phyloP scores from a whole-genome alignment of 2,113 vertebrate genomes.

The Columba livia region DNA sequence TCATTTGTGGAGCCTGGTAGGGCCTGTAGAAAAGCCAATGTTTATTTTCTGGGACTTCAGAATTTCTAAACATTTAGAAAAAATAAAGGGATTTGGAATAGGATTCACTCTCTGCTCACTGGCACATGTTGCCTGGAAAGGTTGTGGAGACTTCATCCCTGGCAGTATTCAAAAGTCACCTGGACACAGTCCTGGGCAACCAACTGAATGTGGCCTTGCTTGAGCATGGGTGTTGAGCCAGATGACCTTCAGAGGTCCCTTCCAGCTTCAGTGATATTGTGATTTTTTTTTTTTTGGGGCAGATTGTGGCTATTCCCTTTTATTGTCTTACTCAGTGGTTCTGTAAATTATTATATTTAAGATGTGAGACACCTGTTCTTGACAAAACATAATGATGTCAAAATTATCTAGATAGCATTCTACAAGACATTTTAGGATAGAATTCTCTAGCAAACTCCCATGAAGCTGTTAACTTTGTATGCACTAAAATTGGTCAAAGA shows the following conservation, averaged over 20 bases:
- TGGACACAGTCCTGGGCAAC: background rate
- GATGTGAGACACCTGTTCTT: background rate
- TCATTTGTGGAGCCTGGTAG: background rate
- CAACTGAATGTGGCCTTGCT: background rate
- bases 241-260: background rate
- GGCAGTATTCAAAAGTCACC: background rate
- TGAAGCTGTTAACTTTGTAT: background rate
- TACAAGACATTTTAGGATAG: background rate
- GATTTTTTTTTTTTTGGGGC: background rate
- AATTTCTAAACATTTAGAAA: background rate
- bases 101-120: background rate
- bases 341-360: background rate
- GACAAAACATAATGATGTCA: background rate
- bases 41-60: background rate
- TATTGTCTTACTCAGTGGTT: background rate
- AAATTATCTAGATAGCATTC: background rate
- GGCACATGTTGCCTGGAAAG: background rate
- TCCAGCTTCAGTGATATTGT: background rate
- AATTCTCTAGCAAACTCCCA: background rate
- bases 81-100: background rate
- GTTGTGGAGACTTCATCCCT: background rate
- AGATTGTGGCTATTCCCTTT: background rate
- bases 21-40: background rate
- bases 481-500: background rate
- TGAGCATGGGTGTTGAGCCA: background rate